Base-by-base conservation (phyloP, 2,888 invertebrate genomes). In the Omphaloscelis lunosa region DNA sequence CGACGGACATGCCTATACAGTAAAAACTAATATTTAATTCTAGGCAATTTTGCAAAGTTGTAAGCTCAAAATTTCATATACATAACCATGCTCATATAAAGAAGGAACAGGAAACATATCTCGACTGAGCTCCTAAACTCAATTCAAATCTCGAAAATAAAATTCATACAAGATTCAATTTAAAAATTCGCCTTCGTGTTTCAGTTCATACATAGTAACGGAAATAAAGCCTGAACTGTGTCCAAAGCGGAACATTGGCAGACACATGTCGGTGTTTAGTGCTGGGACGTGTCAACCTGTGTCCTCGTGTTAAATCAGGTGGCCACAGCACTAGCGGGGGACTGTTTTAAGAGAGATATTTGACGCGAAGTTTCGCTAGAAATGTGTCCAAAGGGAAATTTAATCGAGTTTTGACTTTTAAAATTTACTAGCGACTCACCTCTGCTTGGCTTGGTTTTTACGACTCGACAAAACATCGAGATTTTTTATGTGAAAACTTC, bases 151-250 rank as follows among this genome's bases (percentile, higher is more conserved):
- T 71, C 66, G 67, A 84, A 75, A 58, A 75, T 80, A 82, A 83
- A 86, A 86, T 85, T 75, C 66, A 75, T 77, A 76, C 79, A 83
- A 84, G 79, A 85, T 84, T 82, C 85, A 87, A 88, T 90, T 90
- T 90, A 83, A 88, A 89, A 90, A 89, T 83, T 87, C 83, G 74
- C 80, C 82, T 84, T 80, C 87, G 86, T 85, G 85, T 90, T 90
- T 88, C 86, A 85, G 89, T 83, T 86, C 84, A 73, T 89, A 87
- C 86, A 88, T 85, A 85, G 83, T 77, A 85, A 83, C 89, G 92
- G 92, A 92, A 92, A 92, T 92, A 91, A 89, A 88, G 88, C 88
- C 88, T 89, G 89, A 88, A 89, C 83, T 86, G 85, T 85, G 90
- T 90, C 90, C 88, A 84, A 85, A 87, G 82, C 87, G 86, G 86